Percentiles rank a stretch among this genome's conserved stretches.
These are phyloP conservation scores for Neopipo cinnamomea DNA, from an alignment of 2,113 vertebrate species.

Conservation along the genomic window DNA sequence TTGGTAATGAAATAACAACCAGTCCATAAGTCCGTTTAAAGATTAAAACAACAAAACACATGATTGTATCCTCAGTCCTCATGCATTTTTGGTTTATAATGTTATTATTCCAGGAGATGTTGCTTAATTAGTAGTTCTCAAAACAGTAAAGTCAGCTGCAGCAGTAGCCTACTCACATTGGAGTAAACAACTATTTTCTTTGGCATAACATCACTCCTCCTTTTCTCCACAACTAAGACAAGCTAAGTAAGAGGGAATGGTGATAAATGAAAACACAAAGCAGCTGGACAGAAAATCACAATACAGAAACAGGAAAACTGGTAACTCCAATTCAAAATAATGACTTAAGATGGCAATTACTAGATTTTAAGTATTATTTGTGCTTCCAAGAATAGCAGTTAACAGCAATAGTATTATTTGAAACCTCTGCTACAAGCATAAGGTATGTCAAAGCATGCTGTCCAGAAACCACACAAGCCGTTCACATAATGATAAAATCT, in stretches of 20 bases:
- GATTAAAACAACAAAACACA: not conserved
- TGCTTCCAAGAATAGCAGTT: not conserved
- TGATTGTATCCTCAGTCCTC: not conserved
- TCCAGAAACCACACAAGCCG: not conserved
- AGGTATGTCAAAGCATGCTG: fast-evolving
- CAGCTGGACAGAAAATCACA: not conserved
- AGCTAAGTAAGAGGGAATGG: not conserved
- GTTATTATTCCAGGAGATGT: not conserved
- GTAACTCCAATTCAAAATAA: not conserved
- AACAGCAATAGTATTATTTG: not conserved
- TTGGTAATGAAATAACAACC: not conserved
- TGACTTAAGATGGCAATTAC: not conserved
- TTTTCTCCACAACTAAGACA: not conserved
- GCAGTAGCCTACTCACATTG: not conserved
- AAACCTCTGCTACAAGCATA: not conserved
- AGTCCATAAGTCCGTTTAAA: not conserved
- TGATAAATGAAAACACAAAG: not conserved
- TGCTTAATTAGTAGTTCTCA: not conserved
- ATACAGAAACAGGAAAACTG: not conserved
- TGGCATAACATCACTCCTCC: not conserved
- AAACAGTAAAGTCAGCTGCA: not conserved
- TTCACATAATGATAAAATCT: not conserved
- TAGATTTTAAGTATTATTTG: not conserved
- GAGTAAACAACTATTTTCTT: not conserved
- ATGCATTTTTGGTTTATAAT: not conserved